Conservation (phyloP, 2,113 vertebrate species). For the Sylvilagus bachmani region DNA sequence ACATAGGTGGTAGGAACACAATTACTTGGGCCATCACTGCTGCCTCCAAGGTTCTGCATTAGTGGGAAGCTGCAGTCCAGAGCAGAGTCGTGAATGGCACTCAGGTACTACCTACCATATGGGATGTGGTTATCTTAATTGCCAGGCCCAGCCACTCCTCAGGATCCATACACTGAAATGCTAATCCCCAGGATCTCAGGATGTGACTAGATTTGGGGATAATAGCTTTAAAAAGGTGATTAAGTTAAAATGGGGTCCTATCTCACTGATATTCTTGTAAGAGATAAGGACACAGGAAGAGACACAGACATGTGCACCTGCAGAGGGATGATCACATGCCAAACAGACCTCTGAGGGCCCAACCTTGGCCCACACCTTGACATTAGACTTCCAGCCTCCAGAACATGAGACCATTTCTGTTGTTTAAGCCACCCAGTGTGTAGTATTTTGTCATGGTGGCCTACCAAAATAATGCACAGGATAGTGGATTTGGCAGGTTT, state of each 20-base stretch:
- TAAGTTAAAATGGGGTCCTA: neutral
- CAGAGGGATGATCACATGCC: neutral
- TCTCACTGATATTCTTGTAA: neutral
- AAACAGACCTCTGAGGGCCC: neutral
- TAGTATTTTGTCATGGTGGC: neutral
- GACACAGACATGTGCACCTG: neutral
- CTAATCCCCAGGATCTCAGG: neutral
- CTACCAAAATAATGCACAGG: fast-evolving
- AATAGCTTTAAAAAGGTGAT: neutral
- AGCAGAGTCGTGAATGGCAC: no score
- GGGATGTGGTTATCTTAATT: no score
- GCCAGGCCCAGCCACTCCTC: no score
- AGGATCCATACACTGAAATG: neutral
- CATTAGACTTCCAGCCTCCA: neutral
- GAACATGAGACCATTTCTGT: neutral
- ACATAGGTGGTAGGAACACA: no score
- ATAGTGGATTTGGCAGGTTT: fast-evolving
- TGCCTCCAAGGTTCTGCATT: no score
- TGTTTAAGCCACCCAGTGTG: neutral
- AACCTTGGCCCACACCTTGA: neutral
- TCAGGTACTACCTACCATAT: no score
- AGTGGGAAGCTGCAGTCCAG: no score
- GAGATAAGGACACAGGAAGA: neutral
- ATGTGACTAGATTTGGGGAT: neutral
- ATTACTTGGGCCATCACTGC: no score